Evolutionary conservation across 2,113 vertebrate species (phyloP).

Genomic region (Archilochus colubris): DNA sequence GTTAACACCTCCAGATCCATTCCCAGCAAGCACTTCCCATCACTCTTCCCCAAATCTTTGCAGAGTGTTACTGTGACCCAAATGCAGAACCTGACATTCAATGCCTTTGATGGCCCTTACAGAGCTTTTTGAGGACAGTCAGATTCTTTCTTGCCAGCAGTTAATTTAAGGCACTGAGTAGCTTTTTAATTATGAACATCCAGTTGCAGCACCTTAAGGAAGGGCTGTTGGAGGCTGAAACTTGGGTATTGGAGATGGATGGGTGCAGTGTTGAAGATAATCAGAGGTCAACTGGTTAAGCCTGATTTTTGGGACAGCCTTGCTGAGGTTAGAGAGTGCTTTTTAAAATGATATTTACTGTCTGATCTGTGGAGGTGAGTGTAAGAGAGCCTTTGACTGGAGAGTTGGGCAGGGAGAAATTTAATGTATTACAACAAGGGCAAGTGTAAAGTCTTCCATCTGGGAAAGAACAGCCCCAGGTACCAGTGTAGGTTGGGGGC

Average conservation of each 20-base stretch:
- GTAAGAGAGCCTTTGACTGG: neutral
- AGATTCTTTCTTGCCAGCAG: neutral
- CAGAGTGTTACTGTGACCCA: too few species aligned
- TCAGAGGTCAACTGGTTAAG: slow-evolving; percentile 3
- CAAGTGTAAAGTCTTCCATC: too few species aligned
- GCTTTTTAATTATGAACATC: neutral
- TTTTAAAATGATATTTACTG: neutral
- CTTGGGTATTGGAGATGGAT: neutral
- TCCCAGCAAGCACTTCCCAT: too few species aligned
- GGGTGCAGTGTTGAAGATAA: neutral
- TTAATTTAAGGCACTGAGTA: neutral
- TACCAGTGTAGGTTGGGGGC: too few species aligned
- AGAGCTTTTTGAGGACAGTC: neutral
- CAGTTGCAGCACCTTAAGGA: neutral
- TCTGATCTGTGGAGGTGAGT: slow-evolving; percentile 19
- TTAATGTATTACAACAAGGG: too few species aligned
- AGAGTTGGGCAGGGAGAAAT: too few species aligned
- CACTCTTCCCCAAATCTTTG: too few species aligned
- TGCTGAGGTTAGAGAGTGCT: slow-evolving; percentile 3
- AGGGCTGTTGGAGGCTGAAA: neutral
- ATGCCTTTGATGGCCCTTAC: too few species aligned
- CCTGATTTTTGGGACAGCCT: neutral
- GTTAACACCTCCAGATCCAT: too few species aligned
- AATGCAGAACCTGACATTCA: too few species aligned
- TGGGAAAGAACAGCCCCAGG: too few species aligned